Evolutionary conservation across 2,888 invertebrate species (phyloP).

Genomic region (Harpalus rubripes): DNA sequence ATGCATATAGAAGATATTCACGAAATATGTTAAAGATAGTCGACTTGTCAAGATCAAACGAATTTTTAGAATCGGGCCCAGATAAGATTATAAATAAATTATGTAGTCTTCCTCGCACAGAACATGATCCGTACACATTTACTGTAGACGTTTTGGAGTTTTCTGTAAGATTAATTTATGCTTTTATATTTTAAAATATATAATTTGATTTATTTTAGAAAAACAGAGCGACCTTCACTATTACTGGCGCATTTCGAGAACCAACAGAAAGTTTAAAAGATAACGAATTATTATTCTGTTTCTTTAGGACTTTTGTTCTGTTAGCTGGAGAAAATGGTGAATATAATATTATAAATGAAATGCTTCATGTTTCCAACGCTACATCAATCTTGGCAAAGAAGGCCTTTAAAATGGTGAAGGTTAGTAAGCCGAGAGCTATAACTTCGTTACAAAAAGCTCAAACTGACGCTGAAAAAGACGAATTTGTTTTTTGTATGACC

Average conservation of each 20-base stretch:
- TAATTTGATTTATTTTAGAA: slow-evolving; percentile 74
- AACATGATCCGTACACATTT: slow-evolving; percentile 84
- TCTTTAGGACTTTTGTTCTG: slow-evolving; percentile 81
- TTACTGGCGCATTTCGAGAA: slow-evolving; percentile 84
- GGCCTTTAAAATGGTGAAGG: slow-evolving; percentile 72
- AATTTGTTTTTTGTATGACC: slow-evolving; percentile 72
- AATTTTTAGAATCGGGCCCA: slow-evolving; percentile 70
- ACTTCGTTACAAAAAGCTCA: slow-evolving; percentile 68
- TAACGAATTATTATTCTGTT: slow-evolving; percentile 79
- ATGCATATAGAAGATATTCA: slow-evolving; percentile 75
- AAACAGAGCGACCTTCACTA: slow-evolving; percentile 79
- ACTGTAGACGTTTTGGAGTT: slow-evolving; percentile 83
- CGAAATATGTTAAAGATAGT: slow-evolving; percentile 78
- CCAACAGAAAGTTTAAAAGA: slow-evolving; percentile 78
- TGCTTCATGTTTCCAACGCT: slow-evolving; percentile 81
- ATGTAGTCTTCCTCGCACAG: slow-evolving; percentile 79
- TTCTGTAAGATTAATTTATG: slow-evolving; percentile 74
- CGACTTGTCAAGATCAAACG: slow-evolving; percentile 74
- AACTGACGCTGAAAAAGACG: slow-evolving; percentile 71
- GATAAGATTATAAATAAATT: slow-evolving; percentile 78
- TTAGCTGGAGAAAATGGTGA: slow-evolving; percentile 77
- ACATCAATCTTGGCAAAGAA: slow-evolving; percentile 71
- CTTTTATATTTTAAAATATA: slow-evolving; percentile 43
- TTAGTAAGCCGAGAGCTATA: slow-evolving; percentile 67
- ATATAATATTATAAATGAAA: slow-evolving; percentile 84